Percentiles rank a stretch among this genome's conserved stretches.
phyloP scores from a whole-genome alignment of 2,888 invertebrate genomes.

The Brenthis daphne region DNA sequence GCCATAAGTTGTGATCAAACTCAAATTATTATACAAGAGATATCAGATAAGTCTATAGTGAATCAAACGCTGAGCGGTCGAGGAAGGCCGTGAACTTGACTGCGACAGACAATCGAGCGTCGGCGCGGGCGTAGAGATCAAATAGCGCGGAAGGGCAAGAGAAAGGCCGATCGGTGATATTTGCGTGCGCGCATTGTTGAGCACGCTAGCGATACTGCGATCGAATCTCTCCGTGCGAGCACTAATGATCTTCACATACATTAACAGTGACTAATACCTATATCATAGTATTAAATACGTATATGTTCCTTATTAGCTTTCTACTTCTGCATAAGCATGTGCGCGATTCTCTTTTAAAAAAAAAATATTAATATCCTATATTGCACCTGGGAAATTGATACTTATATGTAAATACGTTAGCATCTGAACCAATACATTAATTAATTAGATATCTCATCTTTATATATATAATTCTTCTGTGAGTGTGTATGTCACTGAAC shows the following conservation, averaged over 20 bases:
- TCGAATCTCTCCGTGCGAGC: constrained; percentile 22
- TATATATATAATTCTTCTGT: no score
- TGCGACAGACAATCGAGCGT: constrained; percentile 60
- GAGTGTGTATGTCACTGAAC: no score
- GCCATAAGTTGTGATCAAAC: no score
- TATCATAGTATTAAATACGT: constrained; percentile 11
- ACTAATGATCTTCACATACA: constrained; percentile 31
- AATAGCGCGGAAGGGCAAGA: constrained; percentile 49
- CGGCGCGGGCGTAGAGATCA: constrained; percentile 43
- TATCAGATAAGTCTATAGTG: background rate
- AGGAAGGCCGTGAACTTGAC: constrained; percentile 72
- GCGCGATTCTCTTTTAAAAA: background rate
- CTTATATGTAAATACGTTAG: no score
- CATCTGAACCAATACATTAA: no score
- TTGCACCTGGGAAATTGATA: constrained; percentile 35
- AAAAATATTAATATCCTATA: background rate
- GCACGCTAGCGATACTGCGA: constrained; percentile 19
- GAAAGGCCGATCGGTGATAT: constrained; percentile 47
- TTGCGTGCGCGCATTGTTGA: constrained; percentile 31
- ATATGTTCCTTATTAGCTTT: constrained; percentile 22
- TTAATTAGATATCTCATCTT: no score
- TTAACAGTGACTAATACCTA: constrained; percentile 20
- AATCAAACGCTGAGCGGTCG: constrained; percentile 20
- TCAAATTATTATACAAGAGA: no score
- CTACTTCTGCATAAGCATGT: background rate